Base-by-base conservation (phyloP, 2,888 invertebrate genomes). In the Thera obeliscata region DNA sequence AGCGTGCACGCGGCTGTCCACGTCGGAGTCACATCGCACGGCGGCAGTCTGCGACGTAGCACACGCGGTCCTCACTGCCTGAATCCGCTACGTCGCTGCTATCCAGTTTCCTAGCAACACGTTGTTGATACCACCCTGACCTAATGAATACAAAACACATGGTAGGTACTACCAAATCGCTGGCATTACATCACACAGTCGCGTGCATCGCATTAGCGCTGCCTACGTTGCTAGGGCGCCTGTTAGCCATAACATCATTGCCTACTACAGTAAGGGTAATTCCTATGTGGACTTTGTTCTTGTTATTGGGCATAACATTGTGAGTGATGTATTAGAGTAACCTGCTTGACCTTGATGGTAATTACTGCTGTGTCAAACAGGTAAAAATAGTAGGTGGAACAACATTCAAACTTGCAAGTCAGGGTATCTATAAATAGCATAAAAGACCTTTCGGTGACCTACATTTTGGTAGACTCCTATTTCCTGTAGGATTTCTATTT, bases 91-190 rank as follows among this genome's bases (percentile, higher is more conserved):
- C 61, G 38, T 66, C 70, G 60, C 61, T 64, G 74, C 76, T 77
- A 83, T 84, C 80, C 84, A 91, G 93, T 93, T 89, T 92, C 93
- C 90, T 93, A 93, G 93, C 93, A 93, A 93, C 92, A 89, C 85
- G 88, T 87, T 91, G 92, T 93, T 93, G 92, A 93, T 87, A 87
- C 89, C 84, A 83, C 86, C 85, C 87, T 90, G 88, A 89, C 89
- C 90, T 83, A 87, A 87, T 89, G 88, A 90, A 90, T 83, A 90
- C 90, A 90, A 90, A 90, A 90, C 91, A 91, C 90, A 89, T 90
- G 90, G 85, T 86, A 70, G 90, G 85, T 85, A 71, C 68, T 62
- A 65, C 67, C 38, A 66, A 72, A 74, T 72, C 82, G 85, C 85
- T 82, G 81, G 81, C 79, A 87, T 91, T 92, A 92, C 91, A 92